Conservation (phyloP, 2,797 vertebrate species). For the Gallirallus australis region DNA sequence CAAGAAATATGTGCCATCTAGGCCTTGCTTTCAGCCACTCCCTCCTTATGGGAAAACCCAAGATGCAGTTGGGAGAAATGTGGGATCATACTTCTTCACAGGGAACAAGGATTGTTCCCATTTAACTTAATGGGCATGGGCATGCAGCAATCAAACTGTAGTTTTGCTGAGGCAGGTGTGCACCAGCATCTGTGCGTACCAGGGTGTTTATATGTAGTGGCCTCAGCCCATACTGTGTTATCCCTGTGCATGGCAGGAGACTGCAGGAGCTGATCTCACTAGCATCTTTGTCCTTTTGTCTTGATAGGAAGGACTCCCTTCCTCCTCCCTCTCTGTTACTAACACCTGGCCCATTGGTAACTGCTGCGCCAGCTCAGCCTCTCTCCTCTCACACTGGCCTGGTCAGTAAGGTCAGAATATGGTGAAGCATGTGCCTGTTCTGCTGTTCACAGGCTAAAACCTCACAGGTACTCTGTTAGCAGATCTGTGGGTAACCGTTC, state of each 20-base stretch:
- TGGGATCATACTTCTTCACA: background rate
- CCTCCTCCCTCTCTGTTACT: background rate
- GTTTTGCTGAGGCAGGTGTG: background rate
- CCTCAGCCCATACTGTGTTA: background rate
- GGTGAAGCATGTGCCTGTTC: rapidly evolving
- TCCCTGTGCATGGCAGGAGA: background rate
- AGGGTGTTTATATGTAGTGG: background rate
- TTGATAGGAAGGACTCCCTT: background rate
- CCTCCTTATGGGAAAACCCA: background rate
- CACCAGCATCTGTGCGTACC: background rate
- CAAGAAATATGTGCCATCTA: background rate
- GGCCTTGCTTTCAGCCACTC: background rate
- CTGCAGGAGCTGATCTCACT: background rate
- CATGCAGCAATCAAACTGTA: background rate
- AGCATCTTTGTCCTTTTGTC: background rate
- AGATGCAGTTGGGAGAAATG: background rate
- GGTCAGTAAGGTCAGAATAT: background rate
- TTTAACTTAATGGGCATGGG: background rate
- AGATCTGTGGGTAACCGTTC: background rate
- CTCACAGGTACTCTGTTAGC: background rate
- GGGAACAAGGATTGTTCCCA: background rate
- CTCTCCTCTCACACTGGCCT: background rate
- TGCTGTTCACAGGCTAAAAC: background rate
- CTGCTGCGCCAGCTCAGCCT: background rate
- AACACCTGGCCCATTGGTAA: background rate